Conservation (phyloP, 53 echinoderm and acorn worm species). For the Zoroaster sp. region DNA sequence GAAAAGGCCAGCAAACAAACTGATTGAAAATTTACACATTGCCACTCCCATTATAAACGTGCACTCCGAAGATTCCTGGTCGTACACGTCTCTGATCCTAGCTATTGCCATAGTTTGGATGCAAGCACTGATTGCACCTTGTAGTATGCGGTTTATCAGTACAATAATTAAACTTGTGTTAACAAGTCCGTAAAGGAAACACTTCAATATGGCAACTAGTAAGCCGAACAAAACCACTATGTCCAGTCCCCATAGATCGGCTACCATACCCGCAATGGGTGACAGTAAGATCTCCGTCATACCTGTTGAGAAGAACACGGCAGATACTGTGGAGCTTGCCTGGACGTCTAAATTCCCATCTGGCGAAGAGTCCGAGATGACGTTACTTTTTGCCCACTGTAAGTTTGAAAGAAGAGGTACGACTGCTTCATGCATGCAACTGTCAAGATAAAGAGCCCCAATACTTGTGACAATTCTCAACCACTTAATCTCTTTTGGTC, state of each 20-base stretch:
- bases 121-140: neutral
- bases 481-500: neutral
- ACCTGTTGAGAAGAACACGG: neutral
- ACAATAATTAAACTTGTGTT: neutral
- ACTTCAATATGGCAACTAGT: neutral
- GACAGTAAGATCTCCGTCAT: neutral
- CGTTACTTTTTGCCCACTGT: neutral
- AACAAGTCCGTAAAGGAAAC: neutral
- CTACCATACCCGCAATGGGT: neutral
- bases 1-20: neutral
- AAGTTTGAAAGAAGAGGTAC: neutral
- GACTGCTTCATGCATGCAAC: neutral
- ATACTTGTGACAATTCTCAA: neutral
- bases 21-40: neutral
- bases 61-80: neutral
- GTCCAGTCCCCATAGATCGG: conserved; percentile 5
- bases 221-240: neutral
- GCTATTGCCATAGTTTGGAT: neutral
- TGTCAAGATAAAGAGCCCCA: neutral
- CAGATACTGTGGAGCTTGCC: neutral
- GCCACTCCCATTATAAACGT: neutral
- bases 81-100: conserved; percentile 11
- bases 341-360: neutral
- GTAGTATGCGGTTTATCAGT: neutral
- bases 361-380: no score